phyloP scores from a whole-genome alignment of 2,797 vertebrate genomes.

The Okamejei kenojei region DNA sequence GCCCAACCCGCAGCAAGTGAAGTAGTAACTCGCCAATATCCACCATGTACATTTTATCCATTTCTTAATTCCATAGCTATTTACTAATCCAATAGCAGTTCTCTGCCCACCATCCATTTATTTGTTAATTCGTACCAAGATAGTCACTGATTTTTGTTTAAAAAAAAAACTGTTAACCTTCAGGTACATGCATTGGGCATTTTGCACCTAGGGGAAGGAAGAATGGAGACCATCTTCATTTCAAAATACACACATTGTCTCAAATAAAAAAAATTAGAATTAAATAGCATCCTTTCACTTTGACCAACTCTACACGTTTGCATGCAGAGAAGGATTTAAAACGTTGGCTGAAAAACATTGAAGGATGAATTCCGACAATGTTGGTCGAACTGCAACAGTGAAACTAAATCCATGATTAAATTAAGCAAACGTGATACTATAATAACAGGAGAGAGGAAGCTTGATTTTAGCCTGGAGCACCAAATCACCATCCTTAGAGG shows the following conservation, averaged over 20 bases:
- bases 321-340: neutral
- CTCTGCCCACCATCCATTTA: neutral
- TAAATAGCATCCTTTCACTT: neutral
- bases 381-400: conserved; percentile 6
- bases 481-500: neutral
- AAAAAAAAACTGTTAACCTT: neutral
- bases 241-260: neutral
- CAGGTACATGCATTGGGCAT: neutral
- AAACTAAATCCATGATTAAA: conserved; percentile 27
- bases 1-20: neutral
- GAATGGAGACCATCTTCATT: neutral
- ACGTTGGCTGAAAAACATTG: neutral
- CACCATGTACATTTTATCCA: too few species aligned
- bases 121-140: neutral
- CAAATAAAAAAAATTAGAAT: neutral
- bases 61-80: neutral
- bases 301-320: neutral
- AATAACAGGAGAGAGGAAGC: conserved; percentile 15
- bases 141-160: neutral
- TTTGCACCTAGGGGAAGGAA: neutral
- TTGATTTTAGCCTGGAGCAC: neutral
- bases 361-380: neutral
- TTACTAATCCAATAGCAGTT: neutral
- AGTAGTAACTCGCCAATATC: neutral
- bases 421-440: neutral